Evolutionary conservation across 2,888 invertebrate species (phyloP).

Genomic region (Drosophila yooni): DNA sequence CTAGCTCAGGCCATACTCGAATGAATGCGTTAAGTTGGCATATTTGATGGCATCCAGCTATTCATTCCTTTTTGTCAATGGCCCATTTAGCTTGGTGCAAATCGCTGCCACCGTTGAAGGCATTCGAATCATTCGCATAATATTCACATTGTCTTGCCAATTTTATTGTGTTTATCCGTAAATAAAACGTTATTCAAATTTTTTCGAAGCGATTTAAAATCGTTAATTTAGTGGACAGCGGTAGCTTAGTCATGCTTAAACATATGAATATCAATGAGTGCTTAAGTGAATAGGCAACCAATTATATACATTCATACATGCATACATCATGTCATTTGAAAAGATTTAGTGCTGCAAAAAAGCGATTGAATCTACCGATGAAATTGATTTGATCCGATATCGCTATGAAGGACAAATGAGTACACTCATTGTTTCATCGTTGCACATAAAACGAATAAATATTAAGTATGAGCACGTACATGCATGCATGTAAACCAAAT

Average conservation of each 20-base stretch:
- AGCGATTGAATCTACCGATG: conserved; percentile 6
- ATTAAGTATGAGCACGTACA: neutral
- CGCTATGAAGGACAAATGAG: conserved; percentile 10
- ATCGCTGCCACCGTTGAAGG: conserved; percentile 61
- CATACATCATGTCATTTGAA: conserved; percentile 8
- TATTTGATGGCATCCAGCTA: conserved; percentile 4
- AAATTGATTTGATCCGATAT: neutral
- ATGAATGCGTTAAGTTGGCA: conserved; percentile 34
- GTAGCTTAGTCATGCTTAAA: conserved; percentile 52
- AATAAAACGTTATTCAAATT: conserved; percentile 59
- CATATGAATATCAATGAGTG: conserved; percentile 46
- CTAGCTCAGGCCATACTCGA: neutral
- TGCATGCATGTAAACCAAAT: neutral
- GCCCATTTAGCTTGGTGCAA: conserved; percentile 33
- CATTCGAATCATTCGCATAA: conserved; percentile 57
- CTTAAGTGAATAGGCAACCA: conserved; percentile 19
- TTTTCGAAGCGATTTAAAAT: conserved; percentile 37
- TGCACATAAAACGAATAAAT: neutral
- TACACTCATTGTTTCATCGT: neutral
- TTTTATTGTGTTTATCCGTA: conserved; percentile 67
- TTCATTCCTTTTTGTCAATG: conserved; percentile 29
- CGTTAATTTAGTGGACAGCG: conserved; percentile 51
- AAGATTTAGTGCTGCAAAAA: conserved; percentile 35
- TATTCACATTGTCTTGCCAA: conserved; percentile 56
- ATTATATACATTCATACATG: conserved; percentile 22